These are phyloP conservation scores for Brachypteracias leptosomus DNA, from an alignment of 2,113 vertebrate species.

Conservation along the genomic window DNA sequence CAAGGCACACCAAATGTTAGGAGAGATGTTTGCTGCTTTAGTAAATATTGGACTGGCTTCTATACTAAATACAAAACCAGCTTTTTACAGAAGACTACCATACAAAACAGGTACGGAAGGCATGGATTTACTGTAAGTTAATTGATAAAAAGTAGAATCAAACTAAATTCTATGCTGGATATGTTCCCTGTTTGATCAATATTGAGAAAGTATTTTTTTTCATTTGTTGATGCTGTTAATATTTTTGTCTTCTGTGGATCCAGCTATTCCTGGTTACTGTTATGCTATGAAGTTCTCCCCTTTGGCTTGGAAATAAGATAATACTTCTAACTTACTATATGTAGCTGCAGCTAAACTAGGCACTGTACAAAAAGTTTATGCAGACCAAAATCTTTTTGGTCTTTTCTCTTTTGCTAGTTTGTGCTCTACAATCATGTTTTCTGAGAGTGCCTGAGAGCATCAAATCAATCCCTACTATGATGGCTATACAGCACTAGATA, in stretches of 20 bases:
- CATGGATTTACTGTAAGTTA: neutral
- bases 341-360: neutral
- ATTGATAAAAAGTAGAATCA: neutral
- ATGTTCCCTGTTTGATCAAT: neutral
- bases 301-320: neutral
- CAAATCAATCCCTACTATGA: fast-evolving
- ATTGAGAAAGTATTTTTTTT: neutral
- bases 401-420: neutral
- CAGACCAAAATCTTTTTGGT: neutral
- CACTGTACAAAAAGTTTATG: neutral
- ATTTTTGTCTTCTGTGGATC: neutral
- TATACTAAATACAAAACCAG: neutral
- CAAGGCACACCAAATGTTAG: no score
- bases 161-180: neutral
- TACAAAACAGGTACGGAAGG: neutral
- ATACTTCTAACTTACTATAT: neutral
- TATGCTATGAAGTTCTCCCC: neutral
- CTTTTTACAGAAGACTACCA: neutral
- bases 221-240: neutral
- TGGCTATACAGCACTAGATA: neutral
- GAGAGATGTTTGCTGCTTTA: neutral
- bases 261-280: neutral
- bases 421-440: neutral
- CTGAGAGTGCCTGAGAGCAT: neutral
- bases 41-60: neutral